Conservation (phyloP, 2,113 vertebrate species). For the Chaetodon trifascialis region DNA sequence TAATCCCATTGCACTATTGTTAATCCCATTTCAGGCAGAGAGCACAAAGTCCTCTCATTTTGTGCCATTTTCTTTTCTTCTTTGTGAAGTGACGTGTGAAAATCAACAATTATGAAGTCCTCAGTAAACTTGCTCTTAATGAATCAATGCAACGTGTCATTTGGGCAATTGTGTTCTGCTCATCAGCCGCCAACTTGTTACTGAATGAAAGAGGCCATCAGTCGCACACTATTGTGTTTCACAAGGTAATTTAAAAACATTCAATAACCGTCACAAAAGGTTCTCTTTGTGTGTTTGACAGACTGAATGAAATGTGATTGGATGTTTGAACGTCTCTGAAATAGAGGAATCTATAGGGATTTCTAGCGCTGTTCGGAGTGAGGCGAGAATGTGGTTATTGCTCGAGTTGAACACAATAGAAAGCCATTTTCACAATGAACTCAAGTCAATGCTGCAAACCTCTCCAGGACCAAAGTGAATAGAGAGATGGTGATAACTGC, state of each 20-base stretch:
- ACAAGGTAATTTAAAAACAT: conserved; percentile 43
- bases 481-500: conserved; percentile 25
- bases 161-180: conserved; percentile 48
- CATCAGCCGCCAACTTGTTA: conserved; percentile 54
- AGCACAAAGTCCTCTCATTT: background rate
- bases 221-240: conserved; percentile 47
- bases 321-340: conserved; percentile 27
- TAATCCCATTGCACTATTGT: background rate
- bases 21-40: conserved; percentile 8
- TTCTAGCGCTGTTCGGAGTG: conserved; percentile 18
- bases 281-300: conserved; percentile 39
- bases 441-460: conserved; percentile 32
- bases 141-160: conserved; percentile 48
- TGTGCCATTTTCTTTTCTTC: conserved; percentile 2
- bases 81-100: conserved; percentile 12
- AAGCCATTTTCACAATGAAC: conserved; percentile 36
- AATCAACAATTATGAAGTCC: conserved; percentile 41
- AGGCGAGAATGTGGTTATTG: conserved; percentile 14
- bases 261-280: conserved; percentile 42
- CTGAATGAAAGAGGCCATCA: conserved; percentile 53
- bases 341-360: conserved; percentile 28
- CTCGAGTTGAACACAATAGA: conserved; percentile 38
- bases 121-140: conserved; percentile 45
- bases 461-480: conserved; percentile 16
- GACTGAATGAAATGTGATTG: conserved; percentile 39